A percentile compares a stretch with the other conserved stretches of the same genome.
Evolutionary conservation across 1,140 invertebrate species (phyloP).

Genomic region (Cyclargus thomasi): DNA sequence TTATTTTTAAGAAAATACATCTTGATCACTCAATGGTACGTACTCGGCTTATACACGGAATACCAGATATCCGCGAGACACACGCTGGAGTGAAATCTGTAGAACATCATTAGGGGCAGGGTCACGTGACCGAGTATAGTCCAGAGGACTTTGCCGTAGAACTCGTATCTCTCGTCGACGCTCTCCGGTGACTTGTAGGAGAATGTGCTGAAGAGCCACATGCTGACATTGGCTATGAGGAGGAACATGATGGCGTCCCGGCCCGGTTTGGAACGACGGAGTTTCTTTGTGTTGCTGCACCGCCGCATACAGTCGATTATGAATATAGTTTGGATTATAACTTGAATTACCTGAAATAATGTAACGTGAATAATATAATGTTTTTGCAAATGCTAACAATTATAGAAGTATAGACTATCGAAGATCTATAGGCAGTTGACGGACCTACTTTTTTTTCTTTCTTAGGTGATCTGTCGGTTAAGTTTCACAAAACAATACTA

Average conservation of each 20-base stretch:
- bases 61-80: constrained; percentile 90
- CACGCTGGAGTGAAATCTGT: constrained; percentile 87
- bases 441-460: too few species aligned
- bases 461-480: too few species aligned
- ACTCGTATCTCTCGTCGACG: constrained; percentile 77
- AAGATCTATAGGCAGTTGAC: too few species aligned
- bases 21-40: constrained; percentile 36
- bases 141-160: constrained; percentile 83
- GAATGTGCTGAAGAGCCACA: constrained; percentile 87
- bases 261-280: constrained; percentile 81
- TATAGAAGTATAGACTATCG: too few species aligned
- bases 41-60: constrained; percentile 80
- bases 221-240: constrained; percentile 83
- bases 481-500: too few species aligned
- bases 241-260: constrained; percentile 85
- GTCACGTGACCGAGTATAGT: constrained; percentile 85
- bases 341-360: constrained; percentile 75
- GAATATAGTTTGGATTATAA: constrained; percentile 82
- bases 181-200: constrained; percentile 82
- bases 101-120: constrained; percentile 86
- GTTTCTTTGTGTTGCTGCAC: constrained; percentile 77
- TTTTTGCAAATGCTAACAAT: neutral
- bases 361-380: neutral
- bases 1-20: neutral
- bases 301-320: constrained; percentile 84